phyloP scores from a whole-genome alignment of 2,113 vertebrate species.

The Coreoperca whiteheadi region DNA sequence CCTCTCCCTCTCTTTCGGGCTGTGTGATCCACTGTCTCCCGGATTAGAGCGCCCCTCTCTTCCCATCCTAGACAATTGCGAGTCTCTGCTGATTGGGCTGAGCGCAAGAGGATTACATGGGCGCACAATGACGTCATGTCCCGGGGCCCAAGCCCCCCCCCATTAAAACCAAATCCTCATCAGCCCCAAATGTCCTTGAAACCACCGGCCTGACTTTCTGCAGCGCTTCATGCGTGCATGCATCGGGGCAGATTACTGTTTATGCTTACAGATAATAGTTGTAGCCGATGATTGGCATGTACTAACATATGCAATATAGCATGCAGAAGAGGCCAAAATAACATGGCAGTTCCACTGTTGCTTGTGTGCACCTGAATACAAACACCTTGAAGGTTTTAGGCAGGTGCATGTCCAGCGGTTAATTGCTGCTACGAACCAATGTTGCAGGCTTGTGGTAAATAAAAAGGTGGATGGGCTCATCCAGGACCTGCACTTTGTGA shows the following conservation, averaged over 20 bases:
- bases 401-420: constrained; percentile 23
- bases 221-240: constrained; percentile 75
- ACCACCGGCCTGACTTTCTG: constrained; percentile 90
- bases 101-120: constrained; percentile 98
- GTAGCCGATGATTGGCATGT: constrained; percentile 9
- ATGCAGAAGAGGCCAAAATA: not conserved
- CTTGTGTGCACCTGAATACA: constrained; percentile 3
- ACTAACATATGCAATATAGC: constrained; percentile 17
- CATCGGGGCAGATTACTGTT: constrained; percentile 41
- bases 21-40: constrained; percentile 90
- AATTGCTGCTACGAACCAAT: not conserved
- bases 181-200: constrained; percentile 98
- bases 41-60: constrained; percentile 93
- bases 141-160: constrained; percentile 90
- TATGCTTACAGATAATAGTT: constrained; percentile 13
- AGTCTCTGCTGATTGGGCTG: constrained; percentile 95
- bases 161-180: constrained; percentile 97
- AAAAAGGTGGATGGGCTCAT: not conserved
- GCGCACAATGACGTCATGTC: constrained; percentile 98
- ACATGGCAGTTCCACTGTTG: constrained; percentile 1
- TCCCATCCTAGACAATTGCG: constrained; percentile 91
- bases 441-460: not conserved
- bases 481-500: not conserved
- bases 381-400: constrained; percentile 13
- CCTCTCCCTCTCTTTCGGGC: constrained; percentile 50